A percentile compares a stretch with the other conserved stretches of the same genome.
Conservation (phyloP, 2,113 vertebrate species). For the Strix aluco region DNA sequence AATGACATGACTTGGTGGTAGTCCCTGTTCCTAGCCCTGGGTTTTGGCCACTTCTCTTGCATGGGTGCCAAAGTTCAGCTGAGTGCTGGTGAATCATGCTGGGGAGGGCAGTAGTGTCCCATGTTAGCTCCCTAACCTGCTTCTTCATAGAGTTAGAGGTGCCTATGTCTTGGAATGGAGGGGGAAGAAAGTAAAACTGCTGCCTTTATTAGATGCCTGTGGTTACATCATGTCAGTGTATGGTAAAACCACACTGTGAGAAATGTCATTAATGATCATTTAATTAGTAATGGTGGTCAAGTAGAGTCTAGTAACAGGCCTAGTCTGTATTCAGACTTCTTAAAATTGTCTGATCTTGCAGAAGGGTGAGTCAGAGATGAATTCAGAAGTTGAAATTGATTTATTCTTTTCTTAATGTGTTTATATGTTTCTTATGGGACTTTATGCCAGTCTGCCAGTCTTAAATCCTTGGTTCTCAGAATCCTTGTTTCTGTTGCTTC, state of each 20-base stretch:
- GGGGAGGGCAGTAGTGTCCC: neutral
- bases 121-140: neutral
- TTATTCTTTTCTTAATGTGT: neutral
- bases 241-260: neutral
- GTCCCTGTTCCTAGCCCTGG: rapidly evolving
- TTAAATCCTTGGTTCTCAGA: neutral
- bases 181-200: neutral
- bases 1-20: neutral
- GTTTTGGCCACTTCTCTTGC: neutral
- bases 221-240: neutral
- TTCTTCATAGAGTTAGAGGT: neutral
- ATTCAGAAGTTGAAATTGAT: neutral
- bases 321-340: neutral
- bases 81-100: rapidly evolving
- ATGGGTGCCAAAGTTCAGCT: neutral
- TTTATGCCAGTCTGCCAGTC: neutral
- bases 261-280: neutral
- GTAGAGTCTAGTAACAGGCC: neutral
- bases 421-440: neutral
- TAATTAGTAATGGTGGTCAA: neutral
- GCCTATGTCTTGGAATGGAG: neutral
- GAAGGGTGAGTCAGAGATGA: neutral
- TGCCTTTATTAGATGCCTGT: neutral
- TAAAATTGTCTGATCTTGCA: neutral
- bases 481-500: neutral